phyloP scores from a whole-genome alignment of 2,113 vertebrate genomes.

The Microcebus murinus region DNA sequence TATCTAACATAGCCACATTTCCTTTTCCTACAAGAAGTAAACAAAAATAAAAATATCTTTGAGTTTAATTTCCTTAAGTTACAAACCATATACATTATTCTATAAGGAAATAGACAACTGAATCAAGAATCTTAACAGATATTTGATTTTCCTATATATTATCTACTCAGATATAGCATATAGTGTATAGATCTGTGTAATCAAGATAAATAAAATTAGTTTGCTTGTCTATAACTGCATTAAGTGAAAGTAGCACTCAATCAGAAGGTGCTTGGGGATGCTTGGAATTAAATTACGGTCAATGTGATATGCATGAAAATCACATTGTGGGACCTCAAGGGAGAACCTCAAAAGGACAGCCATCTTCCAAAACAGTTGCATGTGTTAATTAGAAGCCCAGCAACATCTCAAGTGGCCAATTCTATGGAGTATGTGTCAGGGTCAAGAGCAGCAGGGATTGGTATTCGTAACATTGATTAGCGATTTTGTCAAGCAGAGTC shows the following conservation, averaged over 20 bases:
- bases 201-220: background rate
- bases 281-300: slow-evolving; percentile 14
- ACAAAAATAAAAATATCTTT: background rate
- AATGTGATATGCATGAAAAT: background rate
- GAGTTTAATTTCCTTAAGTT: background rate
- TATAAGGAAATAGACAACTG: background rate
- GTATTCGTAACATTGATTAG: background rate
- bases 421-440: background rate
- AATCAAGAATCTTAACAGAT: background rate
- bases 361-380: background rate
- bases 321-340: background rate
- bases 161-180: background rate
- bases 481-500: background rate
- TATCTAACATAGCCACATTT: background rate
- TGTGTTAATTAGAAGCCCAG: background rate
- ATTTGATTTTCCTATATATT: background rate
- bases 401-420: background rate
- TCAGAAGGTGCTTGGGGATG: background rate
- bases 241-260: background rate
- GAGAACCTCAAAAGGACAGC: background rate
- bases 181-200: background rate
- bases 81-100: background rate
- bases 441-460: background rate
- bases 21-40: background rate
- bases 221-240: background rate